A percentile compares a stretch with the other conserved stretches of the same genome.
Evolutionary conservation across 2,113 vertebrate genomes (phyloP).

Genomic region (Mastomys natalensis): DNA sequence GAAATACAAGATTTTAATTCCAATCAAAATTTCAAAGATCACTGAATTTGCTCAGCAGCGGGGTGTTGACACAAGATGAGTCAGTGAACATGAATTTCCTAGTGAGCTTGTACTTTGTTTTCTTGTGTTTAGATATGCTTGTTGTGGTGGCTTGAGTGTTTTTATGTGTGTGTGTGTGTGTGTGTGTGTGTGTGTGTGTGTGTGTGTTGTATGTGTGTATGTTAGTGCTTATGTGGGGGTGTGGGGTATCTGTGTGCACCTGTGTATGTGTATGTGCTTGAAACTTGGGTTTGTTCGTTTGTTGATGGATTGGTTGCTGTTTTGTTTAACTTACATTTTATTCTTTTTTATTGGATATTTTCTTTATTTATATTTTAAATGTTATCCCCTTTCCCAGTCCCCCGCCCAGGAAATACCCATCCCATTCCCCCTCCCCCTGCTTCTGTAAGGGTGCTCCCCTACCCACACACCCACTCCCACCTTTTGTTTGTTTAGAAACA

Average conservation of each 20-base stretch:
- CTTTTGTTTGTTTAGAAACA: background rate
- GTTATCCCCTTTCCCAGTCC: no score
- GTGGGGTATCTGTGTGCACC: background rate
- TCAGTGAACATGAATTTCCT: no score
- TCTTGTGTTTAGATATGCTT: background rate
- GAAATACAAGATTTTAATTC: background rate
- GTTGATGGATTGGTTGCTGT: background rate
- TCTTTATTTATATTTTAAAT: no score
- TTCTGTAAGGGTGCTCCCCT: no score
- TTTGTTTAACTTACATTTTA: no score
- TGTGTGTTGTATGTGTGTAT: background rate
- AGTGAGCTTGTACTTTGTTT: background rate
- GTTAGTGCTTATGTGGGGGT: background rate
- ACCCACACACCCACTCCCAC: no score
- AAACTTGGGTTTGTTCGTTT: background rate
- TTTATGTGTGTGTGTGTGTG: background rate
- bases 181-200: background rate
- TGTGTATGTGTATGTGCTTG: background rate
- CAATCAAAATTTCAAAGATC: background rate
- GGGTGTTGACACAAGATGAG: background rate
- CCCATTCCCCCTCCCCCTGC: no score
- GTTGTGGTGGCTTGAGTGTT: background rate
- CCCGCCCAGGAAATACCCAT: no score
- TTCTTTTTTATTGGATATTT: no score
- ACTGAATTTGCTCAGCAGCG: background rate